Conservation (phyloP, 2,888 invertebrate genomes). For the Caenorhabditis sp. region DNA sequence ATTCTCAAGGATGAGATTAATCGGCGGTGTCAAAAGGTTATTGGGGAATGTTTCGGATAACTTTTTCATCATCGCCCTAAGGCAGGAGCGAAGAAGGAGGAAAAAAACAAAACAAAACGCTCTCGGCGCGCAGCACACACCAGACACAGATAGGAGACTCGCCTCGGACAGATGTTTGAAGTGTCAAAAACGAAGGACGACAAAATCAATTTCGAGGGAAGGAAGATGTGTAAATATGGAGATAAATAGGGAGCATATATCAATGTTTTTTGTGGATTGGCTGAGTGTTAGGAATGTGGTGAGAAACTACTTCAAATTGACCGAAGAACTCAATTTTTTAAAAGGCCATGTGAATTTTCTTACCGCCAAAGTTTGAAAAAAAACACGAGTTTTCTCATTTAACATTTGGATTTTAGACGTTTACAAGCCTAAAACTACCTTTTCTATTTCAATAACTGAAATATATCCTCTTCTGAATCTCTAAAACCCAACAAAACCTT, state of each 20-base stretch:
- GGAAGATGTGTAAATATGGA: background rate
- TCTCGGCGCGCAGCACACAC: too few relatives aligned
- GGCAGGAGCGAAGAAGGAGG: background rate
- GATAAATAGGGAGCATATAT: background rate
- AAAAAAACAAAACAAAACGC: background rate
- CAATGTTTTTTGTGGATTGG: background rate
- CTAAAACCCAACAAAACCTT: too few relatives aligned
- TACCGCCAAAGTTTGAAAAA: too few relatives aligned
- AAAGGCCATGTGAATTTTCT: too few relatives aligned
- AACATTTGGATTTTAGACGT: too few relatives aligned
- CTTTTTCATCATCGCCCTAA: background rate
- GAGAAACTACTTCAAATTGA: too few relatives aligned
- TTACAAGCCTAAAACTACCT: too few relatives aligned
- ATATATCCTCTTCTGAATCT: too few relatives aligned
- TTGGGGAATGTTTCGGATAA: background rate
- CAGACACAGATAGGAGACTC: background rate
- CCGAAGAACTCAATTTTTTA: too few relatives aligned
- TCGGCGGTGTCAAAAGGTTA: background rate
- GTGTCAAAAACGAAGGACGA: conserved; percentile 1
- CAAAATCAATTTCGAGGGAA: background rate
- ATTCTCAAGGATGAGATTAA: background rate
- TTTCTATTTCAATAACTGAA: too few relatives aligned
- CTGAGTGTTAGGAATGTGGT: too few relatives aligned
- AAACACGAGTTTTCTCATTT: too few relatives aligned
- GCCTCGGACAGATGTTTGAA: conserved; percentile 6